Base-by-base conservation (phyloP, 1,140 invertebrate species). In the Tachypleus tridentatus region DNA sequence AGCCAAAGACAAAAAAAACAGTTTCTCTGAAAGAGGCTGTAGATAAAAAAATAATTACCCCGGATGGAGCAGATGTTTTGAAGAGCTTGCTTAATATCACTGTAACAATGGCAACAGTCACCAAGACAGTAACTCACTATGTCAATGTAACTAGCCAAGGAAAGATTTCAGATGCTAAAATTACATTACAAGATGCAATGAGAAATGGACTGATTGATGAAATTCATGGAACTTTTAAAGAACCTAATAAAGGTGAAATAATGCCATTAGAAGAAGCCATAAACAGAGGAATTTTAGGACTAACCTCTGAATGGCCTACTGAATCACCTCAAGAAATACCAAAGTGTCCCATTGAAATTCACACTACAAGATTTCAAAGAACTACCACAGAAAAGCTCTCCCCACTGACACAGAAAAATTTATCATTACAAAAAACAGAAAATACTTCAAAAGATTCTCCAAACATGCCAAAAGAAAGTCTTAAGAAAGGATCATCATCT, bases 11-110 rank as follows among this genome's bases (percentile, higher is more conserved):
- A 49, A 86, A 85, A 69, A 85, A 86, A 76, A 81, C 85, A 68
- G 81, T 97, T 71, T 86, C 88, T 70, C 82, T 94, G 59, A 86
- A 91, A 72, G 86, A 89, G 74, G 91, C 91, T 53, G 87, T 97
- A 59, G 84, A 88, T 74, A 82, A 86, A 57, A 86, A 87, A 73
- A 80, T 93, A 62, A 89, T 95, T 10, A 87, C 90, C 6, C 83
- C 86, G 3, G 87, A 93, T 76, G 91, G 92, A 62, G 90, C 90
- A 58, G 85, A 88, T 65, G 79, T 92, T 65, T 78, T 93, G 57
- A 87, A 89, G 75, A 87, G 87, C 72, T 76, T 93, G 62, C 76
- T 92, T 62, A 88, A 89, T 75, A 87, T 95, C 63, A 88, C 87
- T 10, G 81, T 93, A 8, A 91, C 89, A 4, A 87, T 87, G 4